Base-by-base conservation (phyloP, 35 echinoderm and acorn worm species). In the Antedon bifida region DNA sequence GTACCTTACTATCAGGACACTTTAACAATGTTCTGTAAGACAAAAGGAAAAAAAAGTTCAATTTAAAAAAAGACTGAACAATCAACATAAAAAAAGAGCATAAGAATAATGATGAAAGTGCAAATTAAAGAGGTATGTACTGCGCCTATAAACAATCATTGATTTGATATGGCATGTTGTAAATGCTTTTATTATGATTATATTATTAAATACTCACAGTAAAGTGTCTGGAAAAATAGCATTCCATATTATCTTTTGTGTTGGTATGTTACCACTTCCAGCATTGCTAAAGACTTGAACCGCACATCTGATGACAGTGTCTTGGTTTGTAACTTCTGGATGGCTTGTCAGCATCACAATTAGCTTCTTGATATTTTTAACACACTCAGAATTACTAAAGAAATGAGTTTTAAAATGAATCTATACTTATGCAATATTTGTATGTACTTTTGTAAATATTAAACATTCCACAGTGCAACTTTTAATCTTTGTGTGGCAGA, bases 211-310 rank as follows among this genome's bases (percentile, higher is more conserved):
- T 38, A 80, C 78, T 80, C n/a, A 80, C 78, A 36, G 29, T 36
- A 80, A 36, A 39, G 35, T 39, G 5, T 80, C 34, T 36, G 78
- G 78, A 30, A 80, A 80, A 26, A 80, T 29, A 7, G 3, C 0
- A 17, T 38, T 34, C 78, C 78, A 80, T 5, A 36, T 38, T 9
- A 26, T 9, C 26, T 29, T 2, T 35, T 80, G 78, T 38, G 78
- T 39, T 29, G 0, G 1, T 36, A 38, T 34, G 28, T 80, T 80
- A 30, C 78, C 78, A 80, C 33, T 29, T 1, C 34, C 78, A 26
- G 9, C 17, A 39, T 80, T 80, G 34, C 78, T 38, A 38, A 80
- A 10, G 10, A 80, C 34, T 80, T 80, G 78, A 80, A 80, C 26
- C 7, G 33, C 78, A 80, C 78, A 80, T 0, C 78, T 0, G 7